Evolutionary conservation across 2,797 vertebrate genomes (phyloP).

Genomic region (Lagorchestes hirsutus): DNA sequence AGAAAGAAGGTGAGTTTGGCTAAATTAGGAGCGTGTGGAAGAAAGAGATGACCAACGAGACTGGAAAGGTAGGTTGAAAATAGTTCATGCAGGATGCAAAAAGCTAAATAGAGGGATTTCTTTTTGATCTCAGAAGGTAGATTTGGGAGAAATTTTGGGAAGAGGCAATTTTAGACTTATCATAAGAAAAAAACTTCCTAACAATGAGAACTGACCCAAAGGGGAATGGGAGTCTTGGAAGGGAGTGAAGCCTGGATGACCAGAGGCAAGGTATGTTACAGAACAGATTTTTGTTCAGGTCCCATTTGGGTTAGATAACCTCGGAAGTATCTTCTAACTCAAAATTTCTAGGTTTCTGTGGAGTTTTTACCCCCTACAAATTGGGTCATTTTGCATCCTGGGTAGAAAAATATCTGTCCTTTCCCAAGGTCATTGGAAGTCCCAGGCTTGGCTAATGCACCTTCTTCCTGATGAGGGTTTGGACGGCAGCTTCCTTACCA

Average conservation of each 20-base stretch:
- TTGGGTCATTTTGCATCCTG: background rate
- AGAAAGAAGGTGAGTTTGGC: background rate
- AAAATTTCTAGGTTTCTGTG: background rate
- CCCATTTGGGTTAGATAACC: background rate
- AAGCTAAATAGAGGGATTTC: background rate
- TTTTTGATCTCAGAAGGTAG: background rate
- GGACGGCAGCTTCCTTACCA: conserved; percentile 34
- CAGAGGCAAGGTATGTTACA: background rate
- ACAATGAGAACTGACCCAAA: background rate
- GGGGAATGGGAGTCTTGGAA: background rate
- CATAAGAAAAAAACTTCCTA: background rate
- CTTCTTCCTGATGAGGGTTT: conserved; percentile 45
- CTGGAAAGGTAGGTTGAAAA: background rate
- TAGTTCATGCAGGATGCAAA: background rate
- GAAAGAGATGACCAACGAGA: background rate
- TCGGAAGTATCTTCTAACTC: background rate
- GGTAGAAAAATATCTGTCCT: conserved; percentile 60
- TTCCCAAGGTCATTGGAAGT: conserved; percentile 71
- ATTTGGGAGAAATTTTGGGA: background rate
- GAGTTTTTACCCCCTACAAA: background rate
- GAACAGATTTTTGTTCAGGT: background rate
- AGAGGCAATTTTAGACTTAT: background rate
- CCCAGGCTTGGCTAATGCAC: conserved; percentile 33
- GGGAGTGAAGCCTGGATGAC: background rate
- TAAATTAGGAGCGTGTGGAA: background rate